Evolutionary conservation across 2,113 vertebrate genomes (phyloP), one percentile per base, ranked within the genome.

Genomic region (Phaethon lepturus): DNA sequence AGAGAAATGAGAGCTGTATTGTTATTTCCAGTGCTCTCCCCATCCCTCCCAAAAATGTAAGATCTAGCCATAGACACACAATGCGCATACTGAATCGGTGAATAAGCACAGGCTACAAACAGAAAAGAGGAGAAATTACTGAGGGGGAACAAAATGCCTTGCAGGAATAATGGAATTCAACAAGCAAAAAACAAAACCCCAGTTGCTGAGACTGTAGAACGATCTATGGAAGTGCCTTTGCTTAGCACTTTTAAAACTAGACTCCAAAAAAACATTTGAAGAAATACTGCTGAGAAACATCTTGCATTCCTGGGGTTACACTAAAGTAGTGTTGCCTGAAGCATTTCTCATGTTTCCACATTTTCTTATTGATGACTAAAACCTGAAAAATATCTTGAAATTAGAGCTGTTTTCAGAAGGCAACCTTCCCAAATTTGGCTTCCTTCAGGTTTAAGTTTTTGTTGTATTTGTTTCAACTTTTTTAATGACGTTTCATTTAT

Each of bases 351-450:
- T 78, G 67, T 67, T 92, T 93, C 79, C n/a, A 38, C 11, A 4
- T 93, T 95, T 94, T 89, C 74, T 62, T 82, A 92, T 94, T 95
- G 91, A 91, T 88, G 69, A 72, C 82, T 84, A 82, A 91, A 93
- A 86, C 31, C 45, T 49, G 71, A 86, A 97, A 94, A 89, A 31
- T 89, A 73, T 78, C 52, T 79, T 78, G 60, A 88, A 95, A 95
- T 92, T 74, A 94, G 44, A 92, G 64, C 19, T 90, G 29, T 75
- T 92, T 94, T 93, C 62, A 80, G 85, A 94, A 84, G 38, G 42
- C 75, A 94, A 75, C 11, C 8, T 91, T 66, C n/a, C 52, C 22
- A 83, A 42, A 66, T 88, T 79, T 80, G 56, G 1, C 60, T 80
- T 84, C 13, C 71, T 92, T 92, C 35, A 56, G 29, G 40, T 95